Percentiles rank a stretch among this genome's conserved stretches.
These are phyloP conservation scores for Mus spicilegus DNA, from an alignment of 2,113 vertebrate species.

Conservation along the genomic window DNA sequence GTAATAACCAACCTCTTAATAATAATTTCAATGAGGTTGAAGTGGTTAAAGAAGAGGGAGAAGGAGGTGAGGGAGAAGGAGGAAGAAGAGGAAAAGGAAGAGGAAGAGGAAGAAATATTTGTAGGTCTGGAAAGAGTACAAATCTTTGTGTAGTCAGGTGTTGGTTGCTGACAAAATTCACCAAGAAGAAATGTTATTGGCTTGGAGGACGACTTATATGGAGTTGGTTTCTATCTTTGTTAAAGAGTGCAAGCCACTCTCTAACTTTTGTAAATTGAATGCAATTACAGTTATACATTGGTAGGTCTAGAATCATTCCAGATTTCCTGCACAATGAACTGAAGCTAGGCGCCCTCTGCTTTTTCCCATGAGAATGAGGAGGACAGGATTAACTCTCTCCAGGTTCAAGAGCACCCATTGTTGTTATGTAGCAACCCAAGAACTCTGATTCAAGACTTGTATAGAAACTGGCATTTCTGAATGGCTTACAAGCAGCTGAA, in stretches of 20 bases:
- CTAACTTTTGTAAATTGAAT: neutral
- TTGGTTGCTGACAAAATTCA: neutral
- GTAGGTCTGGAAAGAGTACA: neutral
- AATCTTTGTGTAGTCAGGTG: neutral
- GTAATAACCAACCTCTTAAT: neutral
- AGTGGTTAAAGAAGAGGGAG: neutral
- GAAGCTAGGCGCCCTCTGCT: too few species aligned
- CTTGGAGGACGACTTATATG: neutral
- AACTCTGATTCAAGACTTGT: too few species aligned
- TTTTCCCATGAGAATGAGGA: neutral
- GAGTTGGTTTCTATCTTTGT: neutral
- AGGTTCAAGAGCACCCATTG: neutral
- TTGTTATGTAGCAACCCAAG: neutral
- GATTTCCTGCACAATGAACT: neutral
- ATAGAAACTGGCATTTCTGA: neutral
- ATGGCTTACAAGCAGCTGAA: neutral
- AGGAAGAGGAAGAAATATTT: neutral
- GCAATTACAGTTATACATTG: neutral
- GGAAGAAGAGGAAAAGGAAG: neutral
- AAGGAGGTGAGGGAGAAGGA: neutral
- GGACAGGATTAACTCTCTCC: neutral
- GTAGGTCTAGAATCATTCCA: too few species aligned
- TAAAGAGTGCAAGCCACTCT: neutral
- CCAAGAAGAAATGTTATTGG: too few species aligned
- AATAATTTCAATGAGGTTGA: neutral